Evolutionary conservation across 2,113 vertebrate species (phyloP).

Genomic region (Indri indri): DNA sequence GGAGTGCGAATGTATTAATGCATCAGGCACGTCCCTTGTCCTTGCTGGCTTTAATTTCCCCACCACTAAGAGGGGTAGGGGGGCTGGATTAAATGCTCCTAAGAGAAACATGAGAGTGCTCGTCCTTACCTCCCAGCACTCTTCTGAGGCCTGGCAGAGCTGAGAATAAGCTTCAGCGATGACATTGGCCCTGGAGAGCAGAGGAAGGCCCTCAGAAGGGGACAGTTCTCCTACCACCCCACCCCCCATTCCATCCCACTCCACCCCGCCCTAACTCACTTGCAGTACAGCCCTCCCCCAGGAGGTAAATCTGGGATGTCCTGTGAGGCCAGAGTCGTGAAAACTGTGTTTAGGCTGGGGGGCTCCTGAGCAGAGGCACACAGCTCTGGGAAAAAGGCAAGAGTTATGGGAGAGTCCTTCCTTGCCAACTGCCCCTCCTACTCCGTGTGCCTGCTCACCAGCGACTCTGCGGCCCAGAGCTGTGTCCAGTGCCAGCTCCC

Average conservation of each 20-base stretch:
- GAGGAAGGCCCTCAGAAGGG: background rate
- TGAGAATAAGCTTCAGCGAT: conserved; percentile 52
- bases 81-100: background rate
- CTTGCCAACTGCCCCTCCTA: background rate
- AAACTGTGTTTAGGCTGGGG: conserved; percentile 85
- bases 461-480: conserved; percentile 86
- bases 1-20: background rate
- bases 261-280: conserved; percentile 79
- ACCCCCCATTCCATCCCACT: background rate
- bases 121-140: background rate
- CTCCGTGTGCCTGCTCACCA: conserved; percentile 72
- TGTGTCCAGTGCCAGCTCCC: conserved; percentile 83
- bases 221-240: fast-evolving
- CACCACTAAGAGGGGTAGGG: background rate
- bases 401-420: background rate
- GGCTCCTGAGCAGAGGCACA: conserved; percentile 78
- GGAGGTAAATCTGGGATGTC: conserved; percentile 86
- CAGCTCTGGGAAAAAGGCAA: conserved; percentile 81
- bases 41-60: background rate
- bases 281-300: conserved; percentile 89
- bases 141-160: background rate
- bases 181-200: conserved; percentile 5
- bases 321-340: conserved; percentile 85
- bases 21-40: background rate
- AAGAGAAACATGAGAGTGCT: background rate